Percentiles rank a stretch among this genome's conserved stretches.
Conservation (phyloP, 2,797 vertebrate species). For the Danio aesculapii region DNA sequence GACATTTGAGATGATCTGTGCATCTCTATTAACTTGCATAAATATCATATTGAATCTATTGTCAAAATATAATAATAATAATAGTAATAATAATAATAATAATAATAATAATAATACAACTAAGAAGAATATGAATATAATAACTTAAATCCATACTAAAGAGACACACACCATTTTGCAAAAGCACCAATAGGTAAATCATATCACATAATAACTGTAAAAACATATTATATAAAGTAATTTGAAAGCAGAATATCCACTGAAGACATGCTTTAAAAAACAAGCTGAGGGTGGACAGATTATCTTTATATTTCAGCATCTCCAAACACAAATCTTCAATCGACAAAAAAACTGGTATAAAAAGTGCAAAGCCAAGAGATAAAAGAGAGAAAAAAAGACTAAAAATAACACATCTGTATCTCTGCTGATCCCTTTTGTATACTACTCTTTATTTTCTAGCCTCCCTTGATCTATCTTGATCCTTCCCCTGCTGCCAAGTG, state of each 20-base stretch:
- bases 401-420: constrained; percentile 14
- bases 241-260: not conserved
- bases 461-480: constrained; percentile 17
- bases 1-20: too few species aligned
- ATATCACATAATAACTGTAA: not conserved
- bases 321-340: not conserved
- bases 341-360: not conserved
- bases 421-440: constrained; percentile 6
- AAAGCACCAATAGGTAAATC: not conserved
- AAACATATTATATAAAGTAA: not conserved
- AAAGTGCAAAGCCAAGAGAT: not conserved
- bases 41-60: not conserved
- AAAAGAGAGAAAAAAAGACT: not conserved
- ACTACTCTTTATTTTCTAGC: constrained; percentile 3
- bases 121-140: not conserved
- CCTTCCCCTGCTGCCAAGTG: constrained; percentile 10
- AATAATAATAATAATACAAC: too few species aligned
- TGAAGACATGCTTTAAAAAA: not conserved
- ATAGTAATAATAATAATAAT: too few species aligned
- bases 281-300: not conserved
- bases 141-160: not conserved
- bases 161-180: not conserved
- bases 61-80: too few species aligned
- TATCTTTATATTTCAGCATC: not conserved
- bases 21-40: not conserved